Percentiles rank a stretch among this genome's conserved stretches.
Conservation (phyloP, 2,797 vertebrate genomes). For the Tamandua tetradactyla region DNA sequence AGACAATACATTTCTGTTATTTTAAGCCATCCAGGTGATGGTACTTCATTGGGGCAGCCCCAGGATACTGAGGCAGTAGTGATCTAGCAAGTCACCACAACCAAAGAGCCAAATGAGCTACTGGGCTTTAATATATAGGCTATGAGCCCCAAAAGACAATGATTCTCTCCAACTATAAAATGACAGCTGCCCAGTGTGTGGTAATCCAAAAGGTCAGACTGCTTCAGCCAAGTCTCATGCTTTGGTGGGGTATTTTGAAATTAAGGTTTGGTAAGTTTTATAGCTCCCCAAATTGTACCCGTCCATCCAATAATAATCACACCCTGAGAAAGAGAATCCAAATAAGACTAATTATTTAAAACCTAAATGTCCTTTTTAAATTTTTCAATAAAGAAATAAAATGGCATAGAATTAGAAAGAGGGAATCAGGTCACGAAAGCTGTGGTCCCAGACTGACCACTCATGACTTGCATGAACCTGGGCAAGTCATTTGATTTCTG, state of each 20-base stretch:
- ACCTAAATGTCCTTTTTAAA: background rate
- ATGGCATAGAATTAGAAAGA: background rate
- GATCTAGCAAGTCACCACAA: background rate
- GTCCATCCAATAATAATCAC: background rate
- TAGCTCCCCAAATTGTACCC: background rate
- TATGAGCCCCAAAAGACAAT: background rate
- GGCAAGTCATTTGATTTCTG: background rate
- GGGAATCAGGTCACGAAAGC: background rate
- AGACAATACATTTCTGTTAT: too few relatives aligned
- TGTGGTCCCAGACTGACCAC: background rate
- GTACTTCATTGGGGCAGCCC: too few relatives aligned
- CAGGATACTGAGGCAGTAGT: background rate
- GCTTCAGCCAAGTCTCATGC: background rate
- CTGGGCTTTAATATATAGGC: background rate
- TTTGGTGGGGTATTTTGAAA: background rate
- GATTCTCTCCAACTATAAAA: background rate
- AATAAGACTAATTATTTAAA: slow-evolving; percentile 25
- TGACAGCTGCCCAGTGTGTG: background rate
- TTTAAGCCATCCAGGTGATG: too few relatives aligned
- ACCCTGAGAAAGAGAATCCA: background rate
- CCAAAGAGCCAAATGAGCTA: background rate
- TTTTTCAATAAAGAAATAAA: background rate
- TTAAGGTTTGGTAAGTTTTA: background rate
- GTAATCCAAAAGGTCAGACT: background rate
- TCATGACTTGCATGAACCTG: background rate